These are phyloP conservation scores for Gnathonemus longibarbis DNA, from an alignment of 2,113 vertebrate species.

Conservation along the genomic window DNA sequence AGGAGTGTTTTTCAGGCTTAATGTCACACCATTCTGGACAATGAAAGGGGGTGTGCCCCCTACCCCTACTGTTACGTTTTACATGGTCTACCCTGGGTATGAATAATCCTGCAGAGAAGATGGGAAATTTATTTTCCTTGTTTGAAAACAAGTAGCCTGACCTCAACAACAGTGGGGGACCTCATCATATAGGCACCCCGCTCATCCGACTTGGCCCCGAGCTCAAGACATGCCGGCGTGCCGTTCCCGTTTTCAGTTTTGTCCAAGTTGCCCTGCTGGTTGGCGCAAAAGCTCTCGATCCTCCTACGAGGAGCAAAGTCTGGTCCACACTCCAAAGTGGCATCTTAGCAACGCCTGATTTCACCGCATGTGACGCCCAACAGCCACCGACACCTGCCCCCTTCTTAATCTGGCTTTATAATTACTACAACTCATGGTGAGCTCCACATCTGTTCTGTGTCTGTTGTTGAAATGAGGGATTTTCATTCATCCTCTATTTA, in stretches of 20 bases:
- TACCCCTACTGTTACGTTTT: not conserved
- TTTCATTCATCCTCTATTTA: not conserved
- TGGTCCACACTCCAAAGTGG: not conserved
- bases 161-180: not conserved
- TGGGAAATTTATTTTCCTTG: not conserved
- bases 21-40: not conserved
- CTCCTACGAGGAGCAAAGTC: not conserved
- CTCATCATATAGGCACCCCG: not conserved
- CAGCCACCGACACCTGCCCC: not conserved
- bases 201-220: not conserved
- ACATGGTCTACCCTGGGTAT: not conserved
- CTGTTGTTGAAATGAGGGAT: not conserved
- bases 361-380: not conserved
- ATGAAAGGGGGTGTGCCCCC: not conserved
- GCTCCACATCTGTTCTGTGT: constrained; percentile 7
- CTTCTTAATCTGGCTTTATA: not conserved
- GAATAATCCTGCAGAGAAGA: not conserved
- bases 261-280: not conserved
- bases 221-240: not conserved
- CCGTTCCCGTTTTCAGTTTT: not conserved
- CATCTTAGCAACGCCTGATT: not conserved
- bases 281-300: not conserved
- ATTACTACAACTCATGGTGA: not conserved
- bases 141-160: not conserved
- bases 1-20: not conserved